phyloP scores from a whole-genome alignment of 2,797 vertebrate genomes.

The Cyprinella venusta region DNA sequence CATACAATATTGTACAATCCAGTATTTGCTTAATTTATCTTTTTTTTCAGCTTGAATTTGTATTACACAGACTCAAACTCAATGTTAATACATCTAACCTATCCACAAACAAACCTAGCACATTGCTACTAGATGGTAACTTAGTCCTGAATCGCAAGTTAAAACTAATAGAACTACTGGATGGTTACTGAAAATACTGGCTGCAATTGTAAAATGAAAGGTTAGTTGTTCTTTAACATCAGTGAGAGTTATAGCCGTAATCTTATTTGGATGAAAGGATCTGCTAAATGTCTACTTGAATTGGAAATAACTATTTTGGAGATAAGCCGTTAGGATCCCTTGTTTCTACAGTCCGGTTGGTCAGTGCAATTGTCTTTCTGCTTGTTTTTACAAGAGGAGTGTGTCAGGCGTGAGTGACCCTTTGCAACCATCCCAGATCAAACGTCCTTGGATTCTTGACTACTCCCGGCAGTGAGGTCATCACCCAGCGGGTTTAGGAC shows the following conservation, averaged over 20 bases:
- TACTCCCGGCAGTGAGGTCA: constrained; percentile 55
- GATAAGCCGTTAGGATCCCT: background rate
- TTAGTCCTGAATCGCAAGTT: background rate
- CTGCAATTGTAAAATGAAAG: background rate
- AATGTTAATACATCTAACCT: background rate
- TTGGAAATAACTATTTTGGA: background rate
- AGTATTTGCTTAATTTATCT: background rate
- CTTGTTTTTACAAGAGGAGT: constrained; percentile 45
- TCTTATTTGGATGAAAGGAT: background rate
- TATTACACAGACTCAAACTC: background rate
- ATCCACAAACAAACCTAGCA: background rate
- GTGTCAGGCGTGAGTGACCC: constrained; percentile 28
- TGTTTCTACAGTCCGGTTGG: constrained; percentile 29
- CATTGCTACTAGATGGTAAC: background rate
- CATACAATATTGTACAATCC: no score
- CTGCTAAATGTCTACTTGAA: constrained; percentile 22
- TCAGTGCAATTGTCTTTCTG: constrained; percentile 1
- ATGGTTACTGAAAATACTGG: background rate
- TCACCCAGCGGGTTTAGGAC: constrained; percentile 57
- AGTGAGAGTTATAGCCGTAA: background rate
- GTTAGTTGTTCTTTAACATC: background rate
- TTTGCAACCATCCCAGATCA: constrained; percentile 54
- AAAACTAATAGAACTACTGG: background rate
- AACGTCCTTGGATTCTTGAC: constrained; percentile 66
- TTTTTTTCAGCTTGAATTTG: background rate